phyloP scores from a whole-genome alignment of 2,113 vertebrate genomes.

The Myotis brandtii region DNA sequence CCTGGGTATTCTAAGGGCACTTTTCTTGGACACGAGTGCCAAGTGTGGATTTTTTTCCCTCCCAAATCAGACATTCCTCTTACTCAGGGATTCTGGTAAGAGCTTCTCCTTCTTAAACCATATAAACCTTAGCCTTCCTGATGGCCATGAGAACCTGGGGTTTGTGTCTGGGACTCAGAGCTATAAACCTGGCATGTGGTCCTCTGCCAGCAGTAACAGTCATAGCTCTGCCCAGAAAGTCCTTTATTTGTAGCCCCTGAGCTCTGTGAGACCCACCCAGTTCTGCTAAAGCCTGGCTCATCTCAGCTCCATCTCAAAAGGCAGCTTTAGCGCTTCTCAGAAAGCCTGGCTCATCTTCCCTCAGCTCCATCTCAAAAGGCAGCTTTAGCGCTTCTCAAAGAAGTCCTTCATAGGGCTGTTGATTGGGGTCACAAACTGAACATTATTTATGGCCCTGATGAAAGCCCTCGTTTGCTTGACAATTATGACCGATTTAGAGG shows the following conservation, averaged over 20 bases:
- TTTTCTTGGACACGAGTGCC: background rate
- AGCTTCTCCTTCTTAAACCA: background rate
- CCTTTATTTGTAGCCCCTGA: background rate
- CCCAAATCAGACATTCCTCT: background rate
- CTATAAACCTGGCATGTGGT: background rate
- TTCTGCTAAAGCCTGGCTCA: background rate
- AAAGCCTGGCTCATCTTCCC: background rate
- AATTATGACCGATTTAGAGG: slow-evolving; percentile 51
- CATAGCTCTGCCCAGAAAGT: background rate
- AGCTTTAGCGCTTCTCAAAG: background rate
- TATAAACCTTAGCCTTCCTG: background rate
- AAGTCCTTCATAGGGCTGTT: background rate
- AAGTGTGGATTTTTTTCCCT: no score
- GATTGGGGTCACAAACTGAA: slow-evolving; percentile 45
- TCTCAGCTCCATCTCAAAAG: background rate
- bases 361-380: background rate
- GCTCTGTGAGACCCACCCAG: background rate
- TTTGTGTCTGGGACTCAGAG: background rate
- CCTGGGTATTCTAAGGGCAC: background rate
- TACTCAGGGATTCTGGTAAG: background rate
- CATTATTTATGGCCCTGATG: slow-evolving; percentile 65
- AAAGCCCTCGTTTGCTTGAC: slow-evolving; percentile 76
- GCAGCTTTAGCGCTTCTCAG: background rate
- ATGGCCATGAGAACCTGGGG: background rate
- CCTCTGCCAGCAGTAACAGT: background rate